These are phyloP conservation scores for Drosophila lacteicornis DNA, from an alignment of 1,140 invertebrate species.

Conservation along the genomic window DNA sequence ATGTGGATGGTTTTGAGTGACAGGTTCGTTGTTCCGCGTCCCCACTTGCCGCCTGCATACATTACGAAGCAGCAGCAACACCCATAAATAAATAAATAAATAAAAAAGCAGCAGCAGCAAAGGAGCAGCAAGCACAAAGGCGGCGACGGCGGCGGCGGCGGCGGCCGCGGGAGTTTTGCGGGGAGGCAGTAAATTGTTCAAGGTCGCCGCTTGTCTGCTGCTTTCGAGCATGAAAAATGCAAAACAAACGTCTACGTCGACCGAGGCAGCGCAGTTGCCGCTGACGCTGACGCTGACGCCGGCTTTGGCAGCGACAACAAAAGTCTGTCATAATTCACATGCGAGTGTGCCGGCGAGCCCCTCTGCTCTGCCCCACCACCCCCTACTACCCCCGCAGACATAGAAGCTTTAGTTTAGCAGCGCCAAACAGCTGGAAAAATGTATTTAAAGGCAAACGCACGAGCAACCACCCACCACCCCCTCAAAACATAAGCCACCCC, in stretches of 20 bases:
- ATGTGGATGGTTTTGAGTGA: slow-evolving; percentile 73
- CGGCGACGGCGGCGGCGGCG: background rate
- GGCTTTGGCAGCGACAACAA: slow-evolving; percentile 68
- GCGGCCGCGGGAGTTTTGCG: background rate
- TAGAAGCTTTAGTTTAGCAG: slow-evolving; percentile 74
- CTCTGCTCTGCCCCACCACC: background rate
- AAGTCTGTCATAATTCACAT: slow-evolving; percentile 82
- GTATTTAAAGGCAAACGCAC: slow-evolving; percentile 79
- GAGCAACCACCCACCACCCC: slow-evolving; percentile 18
- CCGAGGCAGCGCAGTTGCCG: slow-evolving; percentile 30
- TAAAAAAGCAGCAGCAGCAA: slow-evolving; percentile 39
- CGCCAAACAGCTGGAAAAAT: slow-evolving; percentile 71
- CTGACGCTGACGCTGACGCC: slow-evolving; percentile 18
- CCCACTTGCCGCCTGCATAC: slow-evolving; percentile 54
- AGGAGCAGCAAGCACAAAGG: slow-evolving; percentile 45
- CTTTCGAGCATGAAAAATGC: slow-evolving; percentile 81
- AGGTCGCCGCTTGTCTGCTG: slow-evolving; percentile 81
- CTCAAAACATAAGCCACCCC: slow-evolving; percentile 13
- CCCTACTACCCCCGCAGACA: slow-evolving; percentile 37
- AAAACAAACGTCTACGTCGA: slow-evolving; percentile 68
- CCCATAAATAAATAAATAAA: slow-evolving; percentile 78
- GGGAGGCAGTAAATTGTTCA: slow-evolving; percentile 77
- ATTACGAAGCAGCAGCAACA: slow-evolving; percentile 65
- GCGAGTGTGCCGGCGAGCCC: slow-evolving; percentile 50
- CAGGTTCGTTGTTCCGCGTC: slow-evolving; percentile 58